These are phyloP conservation scores for Glaucomys volans DNA, from an alignment of 2,113 vertebrate species.

Conservation along the genomic window DNA sequence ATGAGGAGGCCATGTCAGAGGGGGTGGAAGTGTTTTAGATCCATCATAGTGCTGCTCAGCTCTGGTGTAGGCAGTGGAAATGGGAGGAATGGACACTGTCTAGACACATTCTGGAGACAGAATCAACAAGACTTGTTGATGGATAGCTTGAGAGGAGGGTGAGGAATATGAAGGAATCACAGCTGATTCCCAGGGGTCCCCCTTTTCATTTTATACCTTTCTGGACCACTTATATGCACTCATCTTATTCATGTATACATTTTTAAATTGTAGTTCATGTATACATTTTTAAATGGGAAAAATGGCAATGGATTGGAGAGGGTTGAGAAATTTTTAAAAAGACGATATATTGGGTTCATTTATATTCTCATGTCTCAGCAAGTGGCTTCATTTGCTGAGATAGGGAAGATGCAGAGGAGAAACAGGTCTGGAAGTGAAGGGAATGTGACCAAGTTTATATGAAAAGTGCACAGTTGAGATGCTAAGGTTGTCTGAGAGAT, in stretches of 20 bases:
- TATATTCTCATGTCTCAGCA: background rate
- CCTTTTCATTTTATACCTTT: background rate
- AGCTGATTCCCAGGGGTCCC: background rate
- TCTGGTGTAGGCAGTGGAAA: background rate
- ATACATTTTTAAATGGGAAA: slow-evolving; percentile 1
- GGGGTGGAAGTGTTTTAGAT: background rate
- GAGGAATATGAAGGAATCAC: background rate
- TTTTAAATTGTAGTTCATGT: no score
- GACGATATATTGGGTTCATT: background rate
- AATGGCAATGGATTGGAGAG: background rate
- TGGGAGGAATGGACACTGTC: background rate
- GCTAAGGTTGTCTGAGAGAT: background rate
- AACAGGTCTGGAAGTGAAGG: background rate
- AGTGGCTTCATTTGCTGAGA: background rate
- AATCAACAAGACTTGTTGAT: background rate
- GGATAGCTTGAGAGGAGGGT: background rate
- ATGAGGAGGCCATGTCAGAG: background rate
- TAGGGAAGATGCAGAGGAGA: background rate
- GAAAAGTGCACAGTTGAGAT: background rate
- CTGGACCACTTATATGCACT: background rate
- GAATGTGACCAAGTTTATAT: background rate
- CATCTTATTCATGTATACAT: background rate
- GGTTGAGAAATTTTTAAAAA: background rate
- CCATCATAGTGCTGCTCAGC: background rate
- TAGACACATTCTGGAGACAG: background rate